Base-by-base conservation (phyloP, 2,888 invertebrate genomes). In the Drosophila borborema region DNA sequence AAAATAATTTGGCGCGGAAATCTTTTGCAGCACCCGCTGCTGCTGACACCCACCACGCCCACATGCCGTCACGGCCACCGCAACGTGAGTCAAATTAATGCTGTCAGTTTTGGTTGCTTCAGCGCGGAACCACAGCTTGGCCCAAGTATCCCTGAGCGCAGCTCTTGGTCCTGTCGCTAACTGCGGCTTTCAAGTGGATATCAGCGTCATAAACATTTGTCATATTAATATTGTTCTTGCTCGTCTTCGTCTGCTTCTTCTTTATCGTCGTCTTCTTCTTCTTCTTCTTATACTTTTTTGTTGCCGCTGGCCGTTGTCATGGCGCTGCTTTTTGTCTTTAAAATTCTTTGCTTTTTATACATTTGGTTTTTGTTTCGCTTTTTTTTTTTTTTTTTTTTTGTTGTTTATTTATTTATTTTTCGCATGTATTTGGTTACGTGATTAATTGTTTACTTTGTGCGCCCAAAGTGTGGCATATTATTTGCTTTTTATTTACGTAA, bases 361-460 rank as follows among this genome's bases (percentile, higher is more conserved):
- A 51, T 64, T 36, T 8, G 14, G 23, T 46, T 69, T 23, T 34
- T 48, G 62, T 63, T 72, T 31, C 16, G 16, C 5, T 0, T 38
- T 38, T 38, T 14, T 4, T 41, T 38, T 38, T 38, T 14, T 4
- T 41, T 51, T 64, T 64, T 75, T 69, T 48, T 58, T 60, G 1
- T 14, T 23, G 8, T 16, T 40, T 41, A 59, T 48, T 40, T 41
- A 59, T 48, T 48, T 70, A 23, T 45, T 55, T 65, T 64, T 77
- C 55, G 64, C 68, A 63, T 74, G 67, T 80, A 68, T 83, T 83
- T 78, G 71, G 59, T 76, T 78, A 68, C 62, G 74, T 86, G 86
- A 83, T 86, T 83, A 83, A 86, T 86, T 83, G 81, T 73, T 85
- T 77, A 80, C 65, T 82, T 77, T 64, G 68, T 74, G 69, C 51